Evolutionary conservation across 2,113 vertebrate species (phyloP).

Genomic region (Axis porcinus): DNA sequence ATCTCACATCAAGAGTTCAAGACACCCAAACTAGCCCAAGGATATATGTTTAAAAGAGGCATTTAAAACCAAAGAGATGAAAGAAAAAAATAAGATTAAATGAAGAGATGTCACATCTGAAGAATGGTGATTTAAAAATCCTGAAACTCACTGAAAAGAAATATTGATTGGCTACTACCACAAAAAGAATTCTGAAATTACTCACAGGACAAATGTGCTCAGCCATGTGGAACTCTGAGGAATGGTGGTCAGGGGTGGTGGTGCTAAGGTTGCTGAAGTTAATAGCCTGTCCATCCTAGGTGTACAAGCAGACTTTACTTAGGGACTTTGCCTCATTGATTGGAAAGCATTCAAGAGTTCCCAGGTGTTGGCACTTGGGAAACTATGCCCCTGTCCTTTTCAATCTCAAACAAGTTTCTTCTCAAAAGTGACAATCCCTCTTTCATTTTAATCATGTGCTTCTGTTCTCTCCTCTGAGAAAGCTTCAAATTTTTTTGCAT

Average conservation of each 20-base stretch:
- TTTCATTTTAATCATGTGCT: neutral
- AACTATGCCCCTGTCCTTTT: neutral
- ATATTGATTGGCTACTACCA: neutral
- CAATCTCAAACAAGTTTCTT: neutral
- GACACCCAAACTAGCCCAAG: neutral
- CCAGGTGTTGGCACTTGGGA: neutral
- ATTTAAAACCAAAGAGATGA: neutral
- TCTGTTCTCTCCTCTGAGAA: neutral
- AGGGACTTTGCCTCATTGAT: fast-evolving
- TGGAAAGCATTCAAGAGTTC: neutral
- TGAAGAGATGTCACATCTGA: neutral
- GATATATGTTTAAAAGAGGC: neutral
- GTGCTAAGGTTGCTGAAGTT: neutral
- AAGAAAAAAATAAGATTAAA: slow-evolving; percentile 10
- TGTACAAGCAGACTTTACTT: neutral
- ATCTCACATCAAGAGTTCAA: slow-evolving; percentile 36
- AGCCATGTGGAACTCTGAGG: neutral
- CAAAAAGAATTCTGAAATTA: slow-evolving; percentile 3
- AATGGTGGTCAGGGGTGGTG: fast-evolving
- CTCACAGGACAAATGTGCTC: neutral
- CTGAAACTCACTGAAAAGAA: neutral
- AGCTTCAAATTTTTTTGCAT: neutral
- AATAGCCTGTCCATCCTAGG: too few species aligned
- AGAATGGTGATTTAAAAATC: slow-evolving; percentile 23
- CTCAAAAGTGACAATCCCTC: neutral